Evolutionary conservation across 2,888 invertebrate genomes (phyloP), one percentile per base, ranked within the genome.

Genomic region (Stenoptilia bipunctidactyla): DNA sequence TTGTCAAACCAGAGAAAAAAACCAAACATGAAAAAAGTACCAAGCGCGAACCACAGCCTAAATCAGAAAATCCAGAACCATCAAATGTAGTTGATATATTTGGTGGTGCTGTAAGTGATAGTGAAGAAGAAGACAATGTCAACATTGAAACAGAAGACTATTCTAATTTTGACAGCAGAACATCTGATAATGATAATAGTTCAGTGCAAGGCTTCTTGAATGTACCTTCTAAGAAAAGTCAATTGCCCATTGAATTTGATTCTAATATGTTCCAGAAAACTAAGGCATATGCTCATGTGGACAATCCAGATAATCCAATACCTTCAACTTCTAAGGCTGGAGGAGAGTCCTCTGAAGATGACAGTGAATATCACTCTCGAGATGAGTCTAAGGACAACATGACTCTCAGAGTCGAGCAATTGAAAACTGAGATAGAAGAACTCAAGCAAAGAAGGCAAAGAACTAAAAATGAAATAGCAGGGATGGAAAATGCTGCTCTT

Each of bases 61-160:
- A 13, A 6, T 40, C 50, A 2, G 48, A 58, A 3, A 68, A 60
- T 15, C 58, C 53, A 10, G 61, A 62, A 38, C 60, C 77, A 15
- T 74, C 82, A 2, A 79, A 82, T 59, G 75, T 77, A 37, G 74
- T 76, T 35, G 95, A 96, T 53, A 94, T 96, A 58, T 97, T 97
- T 77, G 97, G 97, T 20, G 96, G 94, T 48, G 90, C 93, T 20
- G 91, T 97, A 0, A 96, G 96, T 58, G 96, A 96, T 53, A 95
- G 95, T 27, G 93, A 93, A 36, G 92, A 92, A 41, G 95, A 95
- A 50, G 92, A 92, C 44, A 89, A 89, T 56, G 86, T 89, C 14
- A 91, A 91, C 68, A 89, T 91, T 2, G 93, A 94, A 58, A 80
- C 93, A 48, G 94, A 93, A 54, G 94, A 94, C 53, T 80, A 93